These are phyloP conservation scores for Axinella damicornis DNA, from an alignment of 37 sponge, comb jelly and placozoan species.

Conservation along the genomic window DNA sequence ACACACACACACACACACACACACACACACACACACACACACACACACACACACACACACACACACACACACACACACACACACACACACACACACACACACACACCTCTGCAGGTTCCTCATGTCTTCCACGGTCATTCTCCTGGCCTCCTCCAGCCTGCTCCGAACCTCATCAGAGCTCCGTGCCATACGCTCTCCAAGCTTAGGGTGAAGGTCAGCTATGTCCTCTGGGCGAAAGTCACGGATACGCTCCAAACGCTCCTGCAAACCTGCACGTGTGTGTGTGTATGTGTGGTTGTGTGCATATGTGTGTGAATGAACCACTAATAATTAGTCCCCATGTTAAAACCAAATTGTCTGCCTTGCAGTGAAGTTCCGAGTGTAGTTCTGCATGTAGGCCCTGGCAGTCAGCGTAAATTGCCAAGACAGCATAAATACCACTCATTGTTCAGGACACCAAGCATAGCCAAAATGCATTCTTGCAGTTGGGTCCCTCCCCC, in stretches of 20 bases:
- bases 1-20: too few species aligned
- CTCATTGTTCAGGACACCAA: too few species aligned
- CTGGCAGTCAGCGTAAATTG: too few species aligned
- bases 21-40: too few species aligned
- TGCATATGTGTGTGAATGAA: too few species aligned
- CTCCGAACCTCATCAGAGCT: conserved; percentile 50
- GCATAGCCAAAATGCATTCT: too few species aligned
- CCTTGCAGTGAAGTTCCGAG: too few species aligned
- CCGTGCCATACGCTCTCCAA: conserved; percentile 45
- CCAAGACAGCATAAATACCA: too few species aligned
- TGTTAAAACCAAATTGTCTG: too few species aligned
- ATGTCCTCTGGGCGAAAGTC: conserved; percentile 21
- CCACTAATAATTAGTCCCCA: too few species aligned
- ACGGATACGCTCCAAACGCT: neutral
- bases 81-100: conserved; percentile 15
- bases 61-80: neutral
- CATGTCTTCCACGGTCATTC: conserved; percentile 53
- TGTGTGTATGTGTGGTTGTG: neutral
- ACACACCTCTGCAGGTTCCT: conserved; percentile 56
- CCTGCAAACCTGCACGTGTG: neutral
- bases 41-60: neutral
- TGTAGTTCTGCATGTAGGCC: too few species aligned
- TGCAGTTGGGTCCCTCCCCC: too few species aligned
- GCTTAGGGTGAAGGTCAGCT: neutral
- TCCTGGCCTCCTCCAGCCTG: conserved; percentile 79